These are phyloP conservation scores for Siniperca knerii DNA, from an alignment of 2,113 vertebrate species.

Conservation along the genomic window DNA sequence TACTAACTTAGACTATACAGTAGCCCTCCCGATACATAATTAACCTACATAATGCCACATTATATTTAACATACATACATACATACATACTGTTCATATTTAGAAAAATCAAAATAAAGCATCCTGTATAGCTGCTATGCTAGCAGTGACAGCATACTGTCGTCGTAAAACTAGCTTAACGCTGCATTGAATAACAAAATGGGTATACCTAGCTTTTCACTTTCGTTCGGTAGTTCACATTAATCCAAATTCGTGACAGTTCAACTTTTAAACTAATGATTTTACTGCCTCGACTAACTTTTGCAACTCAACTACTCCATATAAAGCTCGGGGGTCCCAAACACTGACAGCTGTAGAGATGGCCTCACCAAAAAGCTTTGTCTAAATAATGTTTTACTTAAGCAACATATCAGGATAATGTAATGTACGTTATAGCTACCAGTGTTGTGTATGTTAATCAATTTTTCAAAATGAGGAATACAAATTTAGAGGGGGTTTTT, in stretches of 20 bases:
- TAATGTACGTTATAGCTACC: rapidly evolving
- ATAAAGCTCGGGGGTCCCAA: conserved; percentile 36
- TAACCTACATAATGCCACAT: neutral
- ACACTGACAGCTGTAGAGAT: neutral
- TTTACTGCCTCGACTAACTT: neutral
- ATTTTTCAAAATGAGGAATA: rapidly evolving
- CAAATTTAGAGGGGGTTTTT: rapidly evolving
- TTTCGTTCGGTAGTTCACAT: neutral
- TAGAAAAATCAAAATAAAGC: neutral
- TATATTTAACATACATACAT: neutral
- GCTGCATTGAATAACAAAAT: neutral
- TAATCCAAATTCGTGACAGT: neutral
- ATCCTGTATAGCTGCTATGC: neutral
- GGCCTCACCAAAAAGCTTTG: neutral
- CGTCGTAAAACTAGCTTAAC: neutral
- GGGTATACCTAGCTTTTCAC: neutral
- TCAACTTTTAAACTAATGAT: neutral
- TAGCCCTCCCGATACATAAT: neutral
- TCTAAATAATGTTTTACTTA: neutral
- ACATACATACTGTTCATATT: neutral
- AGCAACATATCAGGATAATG: rapidly evolving
- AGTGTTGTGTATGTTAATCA: rapidly evolving
- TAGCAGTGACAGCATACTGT: neutral
- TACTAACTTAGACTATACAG: neutral
- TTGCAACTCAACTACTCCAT: neutral